Base-by-base conservation (phyloP, 2,113 vertebrate species). In the Rhagologus leucostigma region DNA sequence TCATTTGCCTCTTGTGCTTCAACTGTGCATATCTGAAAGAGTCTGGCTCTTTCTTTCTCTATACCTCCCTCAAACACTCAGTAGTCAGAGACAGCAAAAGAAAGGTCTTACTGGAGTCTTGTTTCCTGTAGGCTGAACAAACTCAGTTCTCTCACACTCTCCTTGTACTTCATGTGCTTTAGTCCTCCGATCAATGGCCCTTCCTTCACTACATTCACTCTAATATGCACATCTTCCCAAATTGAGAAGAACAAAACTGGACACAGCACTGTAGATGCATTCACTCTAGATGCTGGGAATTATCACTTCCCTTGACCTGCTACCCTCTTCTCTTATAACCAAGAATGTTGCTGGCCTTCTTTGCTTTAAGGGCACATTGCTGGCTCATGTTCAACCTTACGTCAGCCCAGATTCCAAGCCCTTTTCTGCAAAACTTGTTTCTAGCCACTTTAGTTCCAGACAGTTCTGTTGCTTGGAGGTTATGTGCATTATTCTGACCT, bases 391-490 rank as follows among this genome's bases (percentile, higher is more conserved):
- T 56, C 27, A 74, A 30, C 27, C 46, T 59, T 29, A 32, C 29
- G 13, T 39, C n/a, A 41, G 11, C 9, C 7, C 23, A 50, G 41
- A 75, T 7, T 8, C 19, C 3, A 13, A 30, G 13, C 0, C 0
- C 8, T 75, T 69, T 70, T 46, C 32, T n/a, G 17, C 14, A 79
- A 55, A 79, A 13, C 6, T 44, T 49, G 23, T 87, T 95, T 93
- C 60, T 64, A 65, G 32, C 10, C 14, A 26, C 29, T 83, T 24
- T 49, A 7, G 13, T 87, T 42, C 10, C 27, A 83, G 11, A 4
- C 13, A 64, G 24, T 33, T 35, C 13, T 32, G 16, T 49, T 60
- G 19, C 24, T 65, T 56, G 60, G 5, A 49, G 19, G 41, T 29
- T 46, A 16, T 20, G 13, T 5, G 2, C 1, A 2, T 57, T 64